These are phyloP conservation scores for Ptilodon capucinus DNA, from an alignment of 2,888 invertebrate species.

Conservation along the genomic window DNA sequence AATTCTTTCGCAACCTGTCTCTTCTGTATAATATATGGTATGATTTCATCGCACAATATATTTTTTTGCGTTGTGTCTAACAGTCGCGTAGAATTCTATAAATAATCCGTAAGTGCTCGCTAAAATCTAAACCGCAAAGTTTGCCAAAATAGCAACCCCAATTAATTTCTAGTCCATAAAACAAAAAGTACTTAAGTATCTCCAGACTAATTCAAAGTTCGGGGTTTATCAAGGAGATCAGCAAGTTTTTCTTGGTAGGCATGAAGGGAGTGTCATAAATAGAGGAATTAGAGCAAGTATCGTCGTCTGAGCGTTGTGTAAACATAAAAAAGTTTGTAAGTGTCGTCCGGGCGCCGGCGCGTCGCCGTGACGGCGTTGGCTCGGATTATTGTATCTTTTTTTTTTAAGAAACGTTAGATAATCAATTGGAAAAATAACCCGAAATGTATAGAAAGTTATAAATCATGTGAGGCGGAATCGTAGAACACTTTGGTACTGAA, in stretches of 20 bases:
- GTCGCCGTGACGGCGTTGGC: conserved; percentile 29
- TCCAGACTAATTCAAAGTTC: conserved; percentile 48
- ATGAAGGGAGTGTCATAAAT: conserved; percentile 70
- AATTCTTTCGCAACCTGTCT: no score
- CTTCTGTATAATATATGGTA: no score
- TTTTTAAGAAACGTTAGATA: not conserved
- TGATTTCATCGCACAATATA: not conserved
- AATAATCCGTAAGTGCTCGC: conserved; percentile 31
- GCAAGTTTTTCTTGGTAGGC: conserved; percentile 68
- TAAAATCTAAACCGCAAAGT: conserved; percentile 36
- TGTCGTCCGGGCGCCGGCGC: conserved; percentile 15
- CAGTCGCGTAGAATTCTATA: conserved; percentile 20
- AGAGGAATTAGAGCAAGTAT: conserved; percentile 71
- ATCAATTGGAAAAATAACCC: no score
- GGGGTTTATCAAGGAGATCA: conserved; percentile 55
- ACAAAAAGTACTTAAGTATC: conserved; percentile 28
- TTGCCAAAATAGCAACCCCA: conserved; percentile 29
- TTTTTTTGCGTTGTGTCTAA: not conserved
- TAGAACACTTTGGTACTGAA: no score
- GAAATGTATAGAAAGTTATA: no score
- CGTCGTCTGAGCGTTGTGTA: conserved; percentile 61
- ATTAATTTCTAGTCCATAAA: conserved; percentile 40
- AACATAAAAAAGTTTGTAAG: conserved; percentile 68
- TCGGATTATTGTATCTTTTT: conserved; percentile 30
- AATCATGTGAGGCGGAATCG: no score